These are phyloP conservation scores for Ammodytes marinus DNA, from an alignment of 2,113 vertebrate genomes.

Conservation along the genomic window DNA sequence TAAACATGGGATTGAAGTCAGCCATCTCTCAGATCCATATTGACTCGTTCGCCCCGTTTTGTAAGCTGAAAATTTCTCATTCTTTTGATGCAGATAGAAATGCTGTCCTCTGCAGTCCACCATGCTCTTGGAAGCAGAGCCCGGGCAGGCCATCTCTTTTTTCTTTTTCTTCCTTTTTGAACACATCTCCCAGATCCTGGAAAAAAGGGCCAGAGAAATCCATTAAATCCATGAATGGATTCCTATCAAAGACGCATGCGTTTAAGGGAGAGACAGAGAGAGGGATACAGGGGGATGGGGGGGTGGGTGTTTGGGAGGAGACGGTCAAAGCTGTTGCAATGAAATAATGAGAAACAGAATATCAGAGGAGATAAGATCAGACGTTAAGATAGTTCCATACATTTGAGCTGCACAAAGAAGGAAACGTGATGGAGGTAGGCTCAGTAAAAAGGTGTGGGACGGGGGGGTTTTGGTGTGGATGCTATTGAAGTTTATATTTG, in stretches of 20 bases:
- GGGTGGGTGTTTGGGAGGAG: conserved; percentile 60
- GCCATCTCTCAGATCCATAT: conserved; percentile 77
- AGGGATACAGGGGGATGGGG: conserved; percentile 36
- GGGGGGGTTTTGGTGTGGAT: conserved; percentile 53
- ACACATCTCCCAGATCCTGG: conserved; percentile 78
- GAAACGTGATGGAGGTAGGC: conserved; percentile 56
- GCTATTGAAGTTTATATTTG: conserved; percentile 79
- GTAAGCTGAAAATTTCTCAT: conserved; percentile 78
- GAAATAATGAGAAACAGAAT: conserved; percentile 84
- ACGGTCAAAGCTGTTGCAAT: conserved; percentile 72
- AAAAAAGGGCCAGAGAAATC: conserved; percentile 81
- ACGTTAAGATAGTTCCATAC: conserved; percentile 73
- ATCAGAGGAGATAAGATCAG: conserved; percentile 81
- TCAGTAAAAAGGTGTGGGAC: conserved; percentile 47
- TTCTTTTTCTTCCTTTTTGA: conserved; percentile 51
- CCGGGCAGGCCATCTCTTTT: conserved; percentile 53
- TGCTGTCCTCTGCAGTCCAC: conserved; percentile 83
- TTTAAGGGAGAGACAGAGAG: conserved; percentile 75
- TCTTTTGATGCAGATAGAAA: conserved; percentile 83
- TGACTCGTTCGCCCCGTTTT: conserved; percentile 77
- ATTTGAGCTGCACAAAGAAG: conserved; percentile 65
- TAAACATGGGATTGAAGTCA: conserved; percentile 74
- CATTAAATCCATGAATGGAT: conserved; percentile 88
- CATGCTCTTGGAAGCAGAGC: conserved; percentile 72
- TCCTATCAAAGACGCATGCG: conserved; percentile 81